phyloP scores from a whole-genome alignment of 2,113 vertebrate species.

The Casuarius casuarius region DNA sequence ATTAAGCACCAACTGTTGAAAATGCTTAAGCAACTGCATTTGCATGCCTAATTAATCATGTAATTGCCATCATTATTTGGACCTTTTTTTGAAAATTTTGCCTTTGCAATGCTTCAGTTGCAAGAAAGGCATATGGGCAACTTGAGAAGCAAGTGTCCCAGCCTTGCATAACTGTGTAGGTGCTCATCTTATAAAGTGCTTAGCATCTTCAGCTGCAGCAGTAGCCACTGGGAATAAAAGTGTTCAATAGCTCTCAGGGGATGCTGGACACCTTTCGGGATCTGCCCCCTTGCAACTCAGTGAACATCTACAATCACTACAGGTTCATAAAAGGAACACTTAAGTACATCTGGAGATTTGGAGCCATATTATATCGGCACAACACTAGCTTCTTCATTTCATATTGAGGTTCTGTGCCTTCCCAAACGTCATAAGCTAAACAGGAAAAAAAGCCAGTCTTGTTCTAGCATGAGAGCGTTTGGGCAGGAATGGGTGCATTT shows the following conservation, averaged over 20 bases:
- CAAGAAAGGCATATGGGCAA: slow-evolving; percentile 4
- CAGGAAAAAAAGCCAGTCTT: neutral
- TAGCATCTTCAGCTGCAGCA: neutral
- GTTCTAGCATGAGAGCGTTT: neutral
- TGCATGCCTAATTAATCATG: slow-evolving; percentile 67
- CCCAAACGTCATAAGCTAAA: neutral
- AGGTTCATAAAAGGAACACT: neutral
- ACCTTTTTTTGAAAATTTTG: slow-evolving; percentile 58
- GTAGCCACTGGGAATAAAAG: neutral
- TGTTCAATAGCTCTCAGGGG: neutral
- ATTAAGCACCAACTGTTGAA: slow-evolving; percentile 55
- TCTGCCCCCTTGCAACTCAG: neutral
- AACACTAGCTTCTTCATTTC: neutral
- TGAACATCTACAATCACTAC: fast-evolving
- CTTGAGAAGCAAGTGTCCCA: neutral
- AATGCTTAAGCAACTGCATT: slow-evolving; percentile 55
- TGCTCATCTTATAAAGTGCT: neutral
- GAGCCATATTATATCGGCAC: fast-evolving
- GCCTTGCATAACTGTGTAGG: neutral
- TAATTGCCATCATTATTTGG: slow-evolving; percentile 67
- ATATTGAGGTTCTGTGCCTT: neutral
- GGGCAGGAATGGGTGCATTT: neutral
- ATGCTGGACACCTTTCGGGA: neutral
- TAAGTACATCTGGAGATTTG: neutral
- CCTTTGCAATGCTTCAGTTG: slow-evolving; percentile 1